These are phyloP conservation scores for Alviniconcha strummeri DNA, from an alignment of 2,888 invertebrate genomes.

Conservation along the genomic window DNA sequence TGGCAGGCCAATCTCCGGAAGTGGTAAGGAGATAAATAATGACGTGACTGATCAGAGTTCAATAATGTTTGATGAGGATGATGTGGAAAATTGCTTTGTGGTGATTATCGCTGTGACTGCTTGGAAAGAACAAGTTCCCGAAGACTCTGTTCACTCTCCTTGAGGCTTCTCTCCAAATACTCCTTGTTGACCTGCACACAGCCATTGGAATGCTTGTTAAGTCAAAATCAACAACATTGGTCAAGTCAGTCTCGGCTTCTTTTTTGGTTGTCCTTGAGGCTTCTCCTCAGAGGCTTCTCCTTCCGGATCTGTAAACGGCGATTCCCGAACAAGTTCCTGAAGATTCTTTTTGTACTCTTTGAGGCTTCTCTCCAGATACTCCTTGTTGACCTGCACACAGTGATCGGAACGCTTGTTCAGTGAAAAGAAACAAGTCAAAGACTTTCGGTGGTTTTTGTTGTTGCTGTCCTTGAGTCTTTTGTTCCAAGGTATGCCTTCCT, in stretches of 20 bases:
- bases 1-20: too few relatives aligned
- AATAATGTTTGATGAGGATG: neutral
- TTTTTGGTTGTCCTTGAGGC: too few relatives aligned
- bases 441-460: neutral
- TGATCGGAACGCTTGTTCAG: too few relatives aligned
- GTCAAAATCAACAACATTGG: too few relatives aligned
- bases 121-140: slow-evolving; percentile 81
- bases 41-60: too few relatives aligned
- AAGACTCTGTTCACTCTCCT: slow-evolving; percentile 89
- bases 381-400: slow-evolving; percentile 80
- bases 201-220: too few relatives aligned
- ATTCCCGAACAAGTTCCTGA: slow-evolving; percentile 80
- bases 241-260: neutral
- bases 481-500: too few relatives aligned
- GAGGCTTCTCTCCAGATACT: slow-evolving; percentile 86
- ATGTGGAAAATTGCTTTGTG: neutral
- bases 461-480: too few relatives aligned
- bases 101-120: slow-evolving; percentile 49
- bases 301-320: too few relatives aligned
- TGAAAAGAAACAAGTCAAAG: too few relatives aligned
- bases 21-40: too few relatives aligned
- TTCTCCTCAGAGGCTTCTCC: too few relatives aligned
- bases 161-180: slow-evolving; percentile 87
- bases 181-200: slow-evolving; percentile 81
- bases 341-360: slow-evolving; percentile 91